Conservation (phyloP, 2,113 vertebrate genomes). For the Pomatostomus ruficeps region DNA sequence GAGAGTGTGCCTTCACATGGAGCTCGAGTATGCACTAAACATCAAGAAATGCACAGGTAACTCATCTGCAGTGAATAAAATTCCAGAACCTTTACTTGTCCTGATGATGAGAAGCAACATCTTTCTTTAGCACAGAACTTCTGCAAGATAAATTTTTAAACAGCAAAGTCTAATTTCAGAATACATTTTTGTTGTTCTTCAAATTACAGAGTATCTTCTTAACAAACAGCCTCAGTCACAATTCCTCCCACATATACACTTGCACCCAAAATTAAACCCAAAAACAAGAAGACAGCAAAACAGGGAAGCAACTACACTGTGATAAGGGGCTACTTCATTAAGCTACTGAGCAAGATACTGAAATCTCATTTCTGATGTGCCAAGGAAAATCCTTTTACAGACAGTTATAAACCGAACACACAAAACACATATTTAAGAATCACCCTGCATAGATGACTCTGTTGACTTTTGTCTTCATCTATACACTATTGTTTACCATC, state of each 20-base stretch:
- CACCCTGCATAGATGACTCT: not conserved
- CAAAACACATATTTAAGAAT: not conserved
- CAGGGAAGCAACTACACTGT: not conserved
- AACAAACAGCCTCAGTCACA: not conserved
- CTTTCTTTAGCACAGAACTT: not conserved
- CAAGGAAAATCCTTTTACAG: not conserved
- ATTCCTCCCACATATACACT: not conserved
- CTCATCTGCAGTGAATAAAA: not conserved
- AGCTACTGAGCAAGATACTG: not conserved
- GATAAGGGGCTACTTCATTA: not conserved
- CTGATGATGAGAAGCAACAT: not conserved
- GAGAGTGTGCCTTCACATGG: accelerated
- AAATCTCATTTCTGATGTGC: not conserved
- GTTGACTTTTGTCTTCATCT: not conserved
- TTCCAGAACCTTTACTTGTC: not conserved
- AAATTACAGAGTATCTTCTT: not conserved
- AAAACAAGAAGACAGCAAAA: not conserved
- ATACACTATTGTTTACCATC: not conserved
- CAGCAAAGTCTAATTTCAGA: not conserved
- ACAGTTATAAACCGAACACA: not conserved
- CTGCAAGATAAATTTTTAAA: not conserved
- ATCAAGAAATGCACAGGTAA: not conserved
- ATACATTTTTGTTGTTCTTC: not conserved
- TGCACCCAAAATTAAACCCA: not conserved
- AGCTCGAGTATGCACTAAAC: not conserved